Evolutionary conservation across 2,113 vertebrate genomes (phyloP), one percentile per base, ranked within the genome.

Genomic region (Silurus asotus): DNA sequence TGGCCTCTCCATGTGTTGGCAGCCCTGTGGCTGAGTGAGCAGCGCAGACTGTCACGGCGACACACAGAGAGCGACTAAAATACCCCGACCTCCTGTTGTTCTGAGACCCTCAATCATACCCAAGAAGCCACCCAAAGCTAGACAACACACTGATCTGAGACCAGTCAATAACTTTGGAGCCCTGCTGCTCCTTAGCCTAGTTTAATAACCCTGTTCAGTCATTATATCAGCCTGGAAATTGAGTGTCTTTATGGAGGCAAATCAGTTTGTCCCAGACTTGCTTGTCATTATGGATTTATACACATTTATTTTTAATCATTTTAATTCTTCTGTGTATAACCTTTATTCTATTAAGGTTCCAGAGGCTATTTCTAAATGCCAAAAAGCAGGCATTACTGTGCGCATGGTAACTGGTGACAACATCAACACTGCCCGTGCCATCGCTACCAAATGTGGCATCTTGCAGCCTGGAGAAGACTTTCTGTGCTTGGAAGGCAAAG

Each of bases 381-480:
- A 97, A 90, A 95, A 93, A 2, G 97, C 98, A 0, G 98, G 98
- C 9, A 99, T 99, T 91, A 98, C 97, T 0, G 98, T 99, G 1
- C 95, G 98, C 5, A 99, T 99, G 98, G 98, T 99, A 83, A 99
- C 98, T 0, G 98, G 98, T 28, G 98, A 99, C 93, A 99, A 99
- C 89, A 96, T 99, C 94, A 99, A 99, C 93, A 99, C 98, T 0
- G 98, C 98, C 28, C 95, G 98, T 0, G 97, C 98, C 92, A 99
- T 99, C 0, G 97, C 98, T 82, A 96, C 96, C 89, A 99, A 99
- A 91, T 99, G 98, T 48, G 97, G 98, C 91, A 99, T 99, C 91
- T 89, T 99, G 89, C 93, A 93, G 88, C 96, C 97, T 0, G 95
- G 95, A 1, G 97, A 99, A 64, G 97, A 99, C 84, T 99, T 98